A percentile compares a stretch with the other conserved stretches of the same genome.
Evolutionary conservation across 2,888 invertebrate genomes (phyloP).

Genomic region (Eurytoma adleriae): DNA sequence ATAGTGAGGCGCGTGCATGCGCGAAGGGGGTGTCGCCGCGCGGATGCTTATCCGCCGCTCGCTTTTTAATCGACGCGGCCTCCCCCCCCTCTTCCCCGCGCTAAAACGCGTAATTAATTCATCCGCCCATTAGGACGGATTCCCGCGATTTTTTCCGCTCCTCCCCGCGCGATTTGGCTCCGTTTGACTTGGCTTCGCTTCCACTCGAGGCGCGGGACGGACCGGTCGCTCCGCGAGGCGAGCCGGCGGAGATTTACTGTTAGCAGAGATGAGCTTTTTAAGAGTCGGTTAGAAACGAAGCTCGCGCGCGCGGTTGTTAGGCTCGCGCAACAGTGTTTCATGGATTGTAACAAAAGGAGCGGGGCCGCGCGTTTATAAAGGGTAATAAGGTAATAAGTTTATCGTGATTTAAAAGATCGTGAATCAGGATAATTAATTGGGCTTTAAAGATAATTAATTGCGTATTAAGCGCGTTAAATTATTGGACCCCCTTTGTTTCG

Average conservation of each 20-base stretch:
- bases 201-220: neutral
- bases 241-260: neutral
- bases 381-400: too few relatives aligned
- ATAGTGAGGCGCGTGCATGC: slow-evolving; percentile 13
- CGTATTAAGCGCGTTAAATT: too few relatives aligned
- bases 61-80: neutral
- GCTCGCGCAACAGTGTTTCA: too few relatives aligned
- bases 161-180: slow-evolving; percentile 14
- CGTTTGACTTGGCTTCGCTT: slow-evolving; percentile 9
- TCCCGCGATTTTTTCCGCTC: slow-evolving; percentile 27
- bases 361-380: too few relatives aligned
- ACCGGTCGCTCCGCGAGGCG: neutral
- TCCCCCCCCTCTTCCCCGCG: neutral
- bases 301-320: too few relatives aligned
- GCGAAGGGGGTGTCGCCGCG: neutral
- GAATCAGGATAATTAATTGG: too few relatives aligned
- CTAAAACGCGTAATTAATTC: slow-evolving; percentile 46
- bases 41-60: neutral
- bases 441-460: too few relatives aligned
- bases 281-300: too few relatives aligned
- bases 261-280: neutral
- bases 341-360: too few relatives aligned
- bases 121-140: slow-evolving; percentile 47
- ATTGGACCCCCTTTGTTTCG: too few relatives aligned
- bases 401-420: too few relatives aligned